Evolutionary conservation across 2,888 invertebrate species (phyloP), one percentile per base, ranked within the genome.

Genomic region (Thecophora atra): DNA sequence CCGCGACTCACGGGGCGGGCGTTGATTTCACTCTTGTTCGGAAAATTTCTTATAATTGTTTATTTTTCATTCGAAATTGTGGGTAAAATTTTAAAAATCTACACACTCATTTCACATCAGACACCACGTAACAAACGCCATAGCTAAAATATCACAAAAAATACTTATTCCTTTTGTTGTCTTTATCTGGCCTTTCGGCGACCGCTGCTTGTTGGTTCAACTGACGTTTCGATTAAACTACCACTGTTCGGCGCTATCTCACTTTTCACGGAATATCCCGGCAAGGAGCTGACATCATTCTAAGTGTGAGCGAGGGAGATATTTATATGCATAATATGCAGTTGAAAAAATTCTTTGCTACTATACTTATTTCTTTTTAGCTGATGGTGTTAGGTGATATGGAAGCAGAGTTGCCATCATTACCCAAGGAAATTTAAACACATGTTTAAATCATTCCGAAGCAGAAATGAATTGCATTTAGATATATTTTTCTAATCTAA

Each of bases 101-200:
- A 47, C 69, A 69, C 60, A 67, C 28, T 60, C 54, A 17, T 44
- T 17, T 71, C 71, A 75, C 72, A 26, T 74, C 72, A 74, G 72
- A 75, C 74, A 76, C 77, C 77, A 76, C 76, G 77, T 77, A 77
- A 77, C 74, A 73, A 77, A 75, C 75, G 76, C 77, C 77, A 77
- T 77, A 76, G 74, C 75, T 76, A 62, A 62, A 60, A 69, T 62
- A 70, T 70, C 62, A 70, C 68, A 68, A 63, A 62, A 65, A 11
- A 62, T 21, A 30, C 56, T 24, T 56, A 15, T 68, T 54, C 37
- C 37, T 56, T 58, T 56, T 42, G 42, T 54, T 42, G 37, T 68
- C 65, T 67, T 67, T 54, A 54, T 67, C 58, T 66, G 28, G 52
- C 30, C 13, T 66, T 30, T 52, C 52, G 44, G 42, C 58, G 24